phyloP scores from a whole-genome alignment of 2,797 vertebrate species.

The Microhierax caerulescens region DNA sequence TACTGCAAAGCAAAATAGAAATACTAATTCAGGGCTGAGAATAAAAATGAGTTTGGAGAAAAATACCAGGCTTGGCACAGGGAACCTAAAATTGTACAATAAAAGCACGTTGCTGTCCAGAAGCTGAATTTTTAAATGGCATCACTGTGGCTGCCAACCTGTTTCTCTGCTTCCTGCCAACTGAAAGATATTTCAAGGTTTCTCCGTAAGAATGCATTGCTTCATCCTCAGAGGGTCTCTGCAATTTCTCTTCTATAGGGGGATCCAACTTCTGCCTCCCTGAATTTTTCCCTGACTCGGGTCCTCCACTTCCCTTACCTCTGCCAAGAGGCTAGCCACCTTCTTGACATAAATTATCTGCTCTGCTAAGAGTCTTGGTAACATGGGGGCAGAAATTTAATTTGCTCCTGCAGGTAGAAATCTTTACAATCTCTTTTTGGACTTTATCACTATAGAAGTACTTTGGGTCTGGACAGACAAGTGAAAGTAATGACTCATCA shows the following conservation, averaged over 20 bases:
- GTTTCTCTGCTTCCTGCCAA: neutral
- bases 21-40: neutral
- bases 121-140: neutral
- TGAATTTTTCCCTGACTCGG: neutral
- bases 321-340: neutral
- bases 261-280: neutral
- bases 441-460: neutral
- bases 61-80: neutral
- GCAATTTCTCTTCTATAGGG: neutral
- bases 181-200: neutral
- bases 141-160: neutral
- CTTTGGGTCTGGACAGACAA: neutral
- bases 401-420: neutral
- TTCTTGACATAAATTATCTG: neutral
- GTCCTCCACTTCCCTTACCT: neutral
- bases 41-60: neutral
- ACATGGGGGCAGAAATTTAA: neutral
- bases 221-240: neutral
- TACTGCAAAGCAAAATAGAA: neutral
- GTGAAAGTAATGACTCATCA: neutral
- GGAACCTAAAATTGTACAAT: neutral
- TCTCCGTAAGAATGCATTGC: neutral
- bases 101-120: neutral
- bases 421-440: neutral
- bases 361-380: neutral